phyloP scores from a whole-genome alignment of 2,888 invertebrate species.

The Pyrrhosoma nymphula region DNA sequence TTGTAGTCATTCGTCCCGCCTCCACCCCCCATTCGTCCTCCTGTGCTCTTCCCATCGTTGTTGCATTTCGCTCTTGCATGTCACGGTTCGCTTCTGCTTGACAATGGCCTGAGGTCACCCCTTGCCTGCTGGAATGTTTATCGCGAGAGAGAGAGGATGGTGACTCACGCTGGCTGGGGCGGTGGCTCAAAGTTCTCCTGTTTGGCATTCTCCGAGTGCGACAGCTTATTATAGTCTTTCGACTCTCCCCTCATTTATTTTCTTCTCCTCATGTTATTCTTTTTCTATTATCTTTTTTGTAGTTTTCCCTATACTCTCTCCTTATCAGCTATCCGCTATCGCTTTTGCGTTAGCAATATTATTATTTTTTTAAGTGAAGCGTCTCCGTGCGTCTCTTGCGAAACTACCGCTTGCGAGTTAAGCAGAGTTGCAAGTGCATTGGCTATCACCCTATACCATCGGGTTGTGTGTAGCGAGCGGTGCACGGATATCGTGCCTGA shows the following conservation, averaged over 20 bases:
- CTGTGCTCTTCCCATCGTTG: neutral
- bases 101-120: constrained; percentile 36
- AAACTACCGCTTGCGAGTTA: neutral
- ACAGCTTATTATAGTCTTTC: neutral
- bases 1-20: neutral
- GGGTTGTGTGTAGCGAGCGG: neutral
- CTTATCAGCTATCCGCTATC: neutral
- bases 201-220: neutral
- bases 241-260: neutral
- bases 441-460: neutral
- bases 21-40: neutral
- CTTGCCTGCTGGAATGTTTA: constrained; percentile 6
- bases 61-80: neutral
- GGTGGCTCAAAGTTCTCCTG: neutral
- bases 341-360: neutral
- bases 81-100: constrained; percentile 31
- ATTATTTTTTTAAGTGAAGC: too few species aligned
- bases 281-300: neutral
- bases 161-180: neutral
- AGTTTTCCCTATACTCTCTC: neutral
- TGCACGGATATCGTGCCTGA: neutral
- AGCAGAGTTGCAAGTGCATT: too few species aligned
- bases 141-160: neutral
- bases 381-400: neutral
- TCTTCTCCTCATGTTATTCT: too few species aligned